A percentile compares a stretch with the other conserved stretches of the same genome.
Conservation (phyloP, 1,140 invertebrate species). For the Papilio xuthus region DNA sequence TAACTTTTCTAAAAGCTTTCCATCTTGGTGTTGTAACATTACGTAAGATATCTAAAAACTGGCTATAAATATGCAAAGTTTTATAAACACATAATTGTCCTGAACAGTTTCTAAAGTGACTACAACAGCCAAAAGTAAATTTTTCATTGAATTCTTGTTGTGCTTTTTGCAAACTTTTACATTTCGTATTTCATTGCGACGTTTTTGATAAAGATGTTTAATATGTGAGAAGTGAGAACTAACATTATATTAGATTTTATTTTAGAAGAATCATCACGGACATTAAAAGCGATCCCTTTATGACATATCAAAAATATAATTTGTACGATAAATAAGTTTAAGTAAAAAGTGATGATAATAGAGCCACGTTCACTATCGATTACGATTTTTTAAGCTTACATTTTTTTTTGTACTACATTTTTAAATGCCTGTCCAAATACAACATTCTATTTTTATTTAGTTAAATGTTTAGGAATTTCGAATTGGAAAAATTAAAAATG, state of each 20-base stretch:
- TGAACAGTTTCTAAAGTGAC: background rate
- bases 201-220: background rate
- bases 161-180: background rate
- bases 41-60: background rate
- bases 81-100: background rate
- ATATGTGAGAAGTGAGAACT: background rate
- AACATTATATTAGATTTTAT: background rate
- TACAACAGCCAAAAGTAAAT: background rate
- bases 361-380: constrained; percentile 59
- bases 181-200: background rate
- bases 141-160: background rate
- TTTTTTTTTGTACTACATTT: background rate
- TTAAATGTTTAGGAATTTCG: constrained; percentile 37
- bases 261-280: background rate
- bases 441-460: constrained; percentile 45
- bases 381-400: constrained; percentile 58
- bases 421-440: constrained; percentile 6
- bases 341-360: constrained; percentile 58
- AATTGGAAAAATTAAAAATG: background rate
- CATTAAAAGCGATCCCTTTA: constrained; percentile 48
- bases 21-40: background rate
- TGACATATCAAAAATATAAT: constrained; percentile 52
- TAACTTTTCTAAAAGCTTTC: constrained; percentile 4
- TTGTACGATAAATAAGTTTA: constrained; percentile 59
- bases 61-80: background rate